phyloP scores from a whole-genome alignment of 35 echinoderm and acorn worm genomes.

The Eucidaris tribuloides region DNA sequence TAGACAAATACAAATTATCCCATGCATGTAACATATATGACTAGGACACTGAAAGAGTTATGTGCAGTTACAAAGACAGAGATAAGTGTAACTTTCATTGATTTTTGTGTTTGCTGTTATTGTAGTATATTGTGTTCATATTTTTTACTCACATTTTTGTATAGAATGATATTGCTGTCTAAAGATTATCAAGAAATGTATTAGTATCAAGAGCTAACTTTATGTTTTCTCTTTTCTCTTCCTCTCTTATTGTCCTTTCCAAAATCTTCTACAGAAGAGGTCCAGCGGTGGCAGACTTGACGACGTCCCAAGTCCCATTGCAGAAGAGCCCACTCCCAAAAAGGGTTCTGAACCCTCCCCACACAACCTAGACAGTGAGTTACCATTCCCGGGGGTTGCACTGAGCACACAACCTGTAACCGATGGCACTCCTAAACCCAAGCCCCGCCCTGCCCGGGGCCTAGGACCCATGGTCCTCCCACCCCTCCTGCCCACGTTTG shows the following conservation, averaged over 20 bases:
- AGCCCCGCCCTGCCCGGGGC: neutral
- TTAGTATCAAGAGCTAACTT: too few species aligned
- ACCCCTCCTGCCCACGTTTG: neutral
- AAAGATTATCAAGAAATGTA: too few species aligned
- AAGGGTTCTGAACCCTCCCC: conserved; percentile 25
- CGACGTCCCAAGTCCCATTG: conserved; percentile 7
- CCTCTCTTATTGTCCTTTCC: too few species aligned
- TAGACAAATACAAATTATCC: too few species aligned
- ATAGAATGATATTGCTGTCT: too few species aligned
- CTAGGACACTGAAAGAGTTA: too few species aligned
- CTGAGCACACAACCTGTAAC: neutral
- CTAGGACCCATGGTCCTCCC: conserved; percentile 50
- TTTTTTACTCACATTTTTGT: too few species aligned
- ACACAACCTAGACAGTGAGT: conserved; percentile 21
- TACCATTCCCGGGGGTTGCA: conserved; percentile 8
- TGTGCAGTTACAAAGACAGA: too few species aligned
- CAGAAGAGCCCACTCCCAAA: conserved; percentile 29
- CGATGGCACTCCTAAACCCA: neutral
- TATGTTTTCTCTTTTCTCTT: neutral
- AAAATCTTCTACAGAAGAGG: conserved; percentile 15
- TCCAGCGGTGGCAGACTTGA: conserved; percentile 27
- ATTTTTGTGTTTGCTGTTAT: too few species aligned
- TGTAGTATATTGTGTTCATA: too few species aligned
- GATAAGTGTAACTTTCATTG: too few species aligned
- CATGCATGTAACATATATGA: too few species aligned